phyloP scores from a whole-genome alignment of 2,113 vertebrate species.

The Megaptera novaeangliae region DNA sequence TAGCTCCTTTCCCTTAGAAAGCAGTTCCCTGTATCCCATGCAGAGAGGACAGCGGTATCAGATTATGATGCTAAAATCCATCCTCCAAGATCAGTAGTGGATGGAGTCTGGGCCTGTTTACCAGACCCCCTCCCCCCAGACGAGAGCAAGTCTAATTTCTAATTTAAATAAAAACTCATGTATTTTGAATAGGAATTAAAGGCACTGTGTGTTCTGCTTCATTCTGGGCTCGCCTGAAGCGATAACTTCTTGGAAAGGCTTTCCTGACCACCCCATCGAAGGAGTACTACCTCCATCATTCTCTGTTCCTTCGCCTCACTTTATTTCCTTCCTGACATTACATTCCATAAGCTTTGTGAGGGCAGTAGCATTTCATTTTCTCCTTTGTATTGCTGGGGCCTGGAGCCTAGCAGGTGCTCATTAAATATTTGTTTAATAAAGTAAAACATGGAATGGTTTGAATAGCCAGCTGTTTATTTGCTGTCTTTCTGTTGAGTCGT shows the following conservation, averaged over 20 bases:
- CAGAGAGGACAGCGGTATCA: not conserved
- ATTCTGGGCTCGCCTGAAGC: not conserved
- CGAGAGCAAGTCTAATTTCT: not conserved
- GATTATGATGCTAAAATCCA: not conserved
- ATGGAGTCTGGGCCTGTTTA: not conserved
- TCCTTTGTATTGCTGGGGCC: not conserved
- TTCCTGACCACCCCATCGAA: not conserved
- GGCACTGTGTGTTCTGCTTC: not conserved
- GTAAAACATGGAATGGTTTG: not conserved
- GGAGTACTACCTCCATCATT: not conserved
- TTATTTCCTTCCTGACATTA: not conserved
- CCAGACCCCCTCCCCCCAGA: not conserved
- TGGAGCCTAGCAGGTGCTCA: not conserved
- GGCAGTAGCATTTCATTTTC: not conserved
- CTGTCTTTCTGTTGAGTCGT: not conserved
- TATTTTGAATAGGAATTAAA: not conserved
- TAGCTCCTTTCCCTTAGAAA: not conserved
- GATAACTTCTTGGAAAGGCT: not conserved
- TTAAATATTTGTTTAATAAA: conserved; percentile 20
- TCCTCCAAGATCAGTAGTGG: not conserved
- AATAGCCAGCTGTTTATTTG: not conserved
- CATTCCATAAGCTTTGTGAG: not conserved
- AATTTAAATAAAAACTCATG: not conserved
- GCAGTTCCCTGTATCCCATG: not conserved
- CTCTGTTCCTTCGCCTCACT: not conserved